Evolutionary conservation across 2,888 invertebrate species (phyloP).

Genomic region (Calameuta filiformis): DNA sequence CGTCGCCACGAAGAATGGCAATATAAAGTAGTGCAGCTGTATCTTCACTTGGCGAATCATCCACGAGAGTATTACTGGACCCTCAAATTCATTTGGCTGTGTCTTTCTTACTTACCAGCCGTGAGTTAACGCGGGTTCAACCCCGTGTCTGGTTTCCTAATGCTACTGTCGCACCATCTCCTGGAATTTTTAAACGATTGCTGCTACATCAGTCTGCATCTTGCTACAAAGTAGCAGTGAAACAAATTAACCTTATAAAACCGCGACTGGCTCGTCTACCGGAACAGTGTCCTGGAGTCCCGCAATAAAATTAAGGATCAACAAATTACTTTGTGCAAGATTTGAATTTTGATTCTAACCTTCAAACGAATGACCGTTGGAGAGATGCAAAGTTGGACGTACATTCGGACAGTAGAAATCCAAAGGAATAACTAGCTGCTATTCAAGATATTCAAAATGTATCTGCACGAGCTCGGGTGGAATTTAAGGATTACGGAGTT

Average conservation of each 20-base stretch:
- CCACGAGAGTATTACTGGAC: neutral
- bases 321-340: no score
- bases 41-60: conserved; percentile 8
- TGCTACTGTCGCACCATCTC: neutral
- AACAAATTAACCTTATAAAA: no score
- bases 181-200: no score
- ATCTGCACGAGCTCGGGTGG: conserved; percentile 40
- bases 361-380: neutral
- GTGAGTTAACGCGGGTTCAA: neutral
- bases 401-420: neutral
- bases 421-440: conserved; percentile 20
- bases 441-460: conserved; percentile 46
- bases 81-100: neutral
- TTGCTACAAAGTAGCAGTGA: no score
- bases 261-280: no score
- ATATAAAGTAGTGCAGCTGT: conserved; percentile 35
- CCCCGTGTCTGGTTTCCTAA: neutral
- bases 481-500: conserved; percentile 62
- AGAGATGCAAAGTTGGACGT: neutral
- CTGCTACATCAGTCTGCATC: no score
- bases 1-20: conserved; percentile 33
- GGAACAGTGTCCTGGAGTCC: no score
- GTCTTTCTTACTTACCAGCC: neutral
- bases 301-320: no score
- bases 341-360: no score